These are phyloP conservation scores for Myathropa florea DNA, from an alignment of 2,888 invertebrate genomes.

Conservation along the genomic window DNA sequence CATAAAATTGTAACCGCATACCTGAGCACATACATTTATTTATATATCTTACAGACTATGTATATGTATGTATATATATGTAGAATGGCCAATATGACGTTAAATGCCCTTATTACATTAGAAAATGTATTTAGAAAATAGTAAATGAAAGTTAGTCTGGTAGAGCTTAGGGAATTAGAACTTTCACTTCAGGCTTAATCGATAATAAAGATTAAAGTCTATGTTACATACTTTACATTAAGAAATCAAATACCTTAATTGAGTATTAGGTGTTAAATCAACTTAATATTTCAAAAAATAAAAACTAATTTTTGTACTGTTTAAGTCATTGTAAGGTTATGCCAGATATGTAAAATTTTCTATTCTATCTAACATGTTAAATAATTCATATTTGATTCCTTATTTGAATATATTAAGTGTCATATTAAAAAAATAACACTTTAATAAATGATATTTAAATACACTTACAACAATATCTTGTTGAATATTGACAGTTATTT, in stretches of 20 bases:
- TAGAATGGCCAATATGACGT: neutral
- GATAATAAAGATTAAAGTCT: neutral
- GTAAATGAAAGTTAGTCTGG: neutral
- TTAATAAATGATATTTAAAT: neutral
- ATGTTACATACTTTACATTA: no score
- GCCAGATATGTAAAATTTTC: neutral
- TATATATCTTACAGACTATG: no score
- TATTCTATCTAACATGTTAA: neutral
- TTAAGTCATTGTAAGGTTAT: neutral
- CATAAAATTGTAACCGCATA: no score
- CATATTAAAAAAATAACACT: no score
- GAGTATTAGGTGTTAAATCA: no score
- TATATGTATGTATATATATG: neutral
- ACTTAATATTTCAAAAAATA: no score
- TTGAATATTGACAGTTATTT: conserved; percentile 80
- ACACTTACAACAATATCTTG: conserved; percentile 81
- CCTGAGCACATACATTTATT: no score
- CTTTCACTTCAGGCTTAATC: neutral
- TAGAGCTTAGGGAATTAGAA: neutral
- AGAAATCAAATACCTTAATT: no score
- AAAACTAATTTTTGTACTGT: neutral
- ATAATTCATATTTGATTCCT: neutral
- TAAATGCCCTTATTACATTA: no score
- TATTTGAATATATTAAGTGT: no score
- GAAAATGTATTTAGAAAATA: no score